Conservation (phyloP, 2,888 invertebrate species). For the Dryobotodes eremita region DNA sequence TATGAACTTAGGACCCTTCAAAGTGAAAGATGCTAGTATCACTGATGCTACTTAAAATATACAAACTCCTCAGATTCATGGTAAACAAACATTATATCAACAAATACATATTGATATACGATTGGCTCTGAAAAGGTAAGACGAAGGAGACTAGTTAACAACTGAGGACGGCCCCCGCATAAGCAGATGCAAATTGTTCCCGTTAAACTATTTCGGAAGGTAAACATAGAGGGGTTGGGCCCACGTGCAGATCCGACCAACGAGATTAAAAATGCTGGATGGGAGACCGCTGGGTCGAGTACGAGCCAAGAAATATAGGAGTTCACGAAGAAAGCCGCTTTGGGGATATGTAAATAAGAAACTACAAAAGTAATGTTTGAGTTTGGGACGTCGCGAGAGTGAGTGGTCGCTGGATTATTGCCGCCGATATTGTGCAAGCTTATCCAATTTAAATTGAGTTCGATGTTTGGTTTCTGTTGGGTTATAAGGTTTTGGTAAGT, state of each 20-base stretch:
- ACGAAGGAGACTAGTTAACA: slow-evolving; percentile 86
- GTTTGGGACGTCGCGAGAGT: slow-evolving; percentile 83
- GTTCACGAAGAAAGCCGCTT: slow-evolving; percentile 89
- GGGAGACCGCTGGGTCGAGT: slow-evolving; percentile 83
- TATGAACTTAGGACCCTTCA: slow-evolving; percentile 6
- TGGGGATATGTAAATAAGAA: slow-evolving; percentile 89
- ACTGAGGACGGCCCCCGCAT: slow-evolving; percentile 88
- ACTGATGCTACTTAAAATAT: slow-evolving; percentile 18
- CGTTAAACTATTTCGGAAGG: slow-evolving; percentile 91
- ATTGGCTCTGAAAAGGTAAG: slow-evolving; percentile 72
- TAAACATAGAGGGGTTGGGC: slow-evolving; percentile 88
- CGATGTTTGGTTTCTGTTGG: slow-evolving; percentile 64
- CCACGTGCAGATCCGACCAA: slow-evolving; percentile 88
- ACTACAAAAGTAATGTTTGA: slow-evolving; percentile 90
- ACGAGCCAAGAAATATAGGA: slow-evolving; percentile 88
- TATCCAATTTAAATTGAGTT: slow-evolving; percentile 81
- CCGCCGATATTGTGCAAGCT: slow-evolving; percentile 77
- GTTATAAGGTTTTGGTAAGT: slow-evolving; percentile 31
- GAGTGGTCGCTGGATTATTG: slow-evolving; percentile 85
- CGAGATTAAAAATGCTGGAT: slow-evolving; percentile 91
- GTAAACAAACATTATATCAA: slow-evolving; percentile 57
- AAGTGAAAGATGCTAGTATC: slow-evolving; percentile 2
- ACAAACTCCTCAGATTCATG: slow-evolving; percentile 23
- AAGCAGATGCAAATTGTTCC: slow-evolving; percentile 90
- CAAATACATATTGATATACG: slow-evolving; percentile 62